Base-by-base conservation (phyloP, 2,888 invertebrate genomes). In the Noctua fimbriata region DNA sequence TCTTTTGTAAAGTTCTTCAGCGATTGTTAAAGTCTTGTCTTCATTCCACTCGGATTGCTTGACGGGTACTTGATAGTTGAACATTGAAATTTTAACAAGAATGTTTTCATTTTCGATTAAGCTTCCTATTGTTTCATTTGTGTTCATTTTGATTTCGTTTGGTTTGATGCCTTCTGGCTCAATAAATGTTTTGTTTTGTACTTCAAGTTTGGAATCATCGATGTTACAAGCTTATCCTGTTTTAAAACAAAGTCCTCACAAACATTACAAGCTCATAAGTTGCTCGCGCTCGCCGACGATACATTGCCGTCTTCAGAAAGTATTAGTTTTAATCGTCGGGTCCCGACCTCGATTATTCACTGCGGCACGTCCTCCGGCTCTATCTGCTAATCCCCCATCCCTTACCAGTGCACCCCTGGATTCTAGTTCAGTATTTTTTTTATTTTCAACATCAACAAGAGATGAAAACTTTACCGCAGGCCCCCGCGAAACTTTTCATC, bases 391-490 rank as follows among this genome's bases (percentile, higher is more conserved):
- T 92, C 93, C 91, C 84, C 89, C 89, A 89, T 92, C 89, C 89
- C 89, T 90, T 89, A 89, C 90, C 86, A 90, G 79, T 89, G 88
- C 90, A 87, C 88, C 89, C 91, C 88, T 81, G 91, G 91, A 92
- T 92, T 92, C 90, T 89, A 92, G 92, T 93, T 88, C 86, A 85
- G 87, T 85, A 76, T 92, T 92, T 93, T 93, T 84, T 94, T 93
- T 94, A 91, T 93, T 94, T 93, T 93, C 92, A 92, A 93, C 94
- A 94, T 94, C 94, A 95, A 94, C 94, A 94, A 93, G 94, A 95
- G 95, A 94, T 95, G 95, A 94, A 94, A 96, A 96, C 95, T 96
- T 95, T 87, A 82, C 85, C 92, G 86, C 89, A 88, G 92, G 84
- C 90, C 91, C 89, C 88, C 89, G 90, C 87, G 90, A 94, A 92